Evolutionary conservation across 2,797 vertebrate genomes (phyloP), one percentile per base, ranked within the genome.

Genomic region (Gambusia yucatana): DNA sequence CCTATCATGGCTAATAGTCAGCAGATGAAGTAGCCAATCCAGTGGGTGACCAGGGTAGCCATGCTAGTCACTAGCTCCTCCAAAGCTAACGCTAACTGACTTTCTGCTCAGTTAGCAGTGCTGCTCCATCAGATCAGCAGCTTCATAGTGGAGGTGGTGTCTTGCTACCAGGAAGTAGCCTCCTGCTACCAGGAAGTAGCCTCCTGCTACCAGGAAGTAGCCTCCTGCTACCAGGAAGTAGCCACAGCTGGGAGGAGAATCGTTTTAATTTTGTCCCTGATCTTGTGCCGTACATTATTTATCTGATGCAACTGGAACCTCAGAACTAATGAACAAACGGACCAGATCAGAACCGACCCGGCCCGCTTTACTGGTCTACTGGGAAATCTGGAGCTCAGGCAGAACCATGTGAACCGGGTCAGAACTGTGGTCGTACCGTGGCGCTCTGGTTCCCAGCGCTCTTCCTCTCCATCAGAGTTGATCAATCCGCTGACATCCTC

Each of bases 401-500:
- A 20, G 61, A 36, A 20, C 14, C 20, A 39, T 9, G 61, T 8
- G 33, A 36, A 36, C 8, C 17, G 33, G 28, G 41, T 47, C 47
- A 10, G 1, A 2, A 14, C 20, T 6, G 28, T 7, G 6, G 22
- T 63, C 50, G 10, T 77, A 91, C 86, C 75, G 1, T 17, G 10
- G 1, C 30, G 10, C 2, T 10, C 6, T 0, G 78, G 77, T 11
- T 14, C 87, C 90, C 88, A 91, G 16, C 79, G 82, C 76, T 93
- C 91, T 36, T 92, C 90, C n/a, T 93, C 92, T 2, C 92, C 92
- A 0, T 93, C 92, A 30, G 91, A 92, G 87, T 93, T 93, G 1
- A 92, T 93, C 82, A 92, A 63, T 8, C 88, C 86, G 1, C 83
- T 76, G 16, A 89, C n/a, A 25, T 79, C 78, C 41, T 65, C 80